phyloP scores from a whole-genome alignment of 2,113 vertebrate genomes.

The Micronycteris hirsuta region DNA sequence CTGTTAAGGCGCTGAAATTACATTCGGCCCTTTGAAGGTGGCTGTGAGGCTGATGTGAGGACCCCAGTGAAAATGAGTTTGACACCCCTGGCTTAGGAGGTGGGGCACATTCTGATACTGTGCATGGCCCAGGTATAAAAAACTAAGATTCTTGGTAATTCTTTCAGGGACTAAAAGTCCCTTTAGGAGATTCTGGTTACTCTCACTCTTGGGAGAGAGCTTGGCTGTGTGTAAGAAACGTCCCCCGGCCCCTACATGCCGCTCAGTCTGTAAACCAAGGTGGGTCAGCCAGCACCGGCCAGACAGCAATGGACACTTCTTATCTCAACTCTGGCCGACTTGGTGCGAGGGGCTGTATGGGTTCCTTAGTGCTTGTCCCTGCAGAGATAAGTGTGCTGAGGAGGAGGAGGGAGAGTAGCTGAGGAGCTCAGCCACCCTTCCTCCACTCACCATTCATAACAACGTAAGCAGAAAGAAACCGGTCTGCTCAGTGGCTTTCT shows the following conservation, averaged over 20 bases:
- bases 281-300: neutral
- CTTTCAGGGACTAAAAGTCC: neutral
- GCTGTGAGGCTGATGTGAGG: no score
- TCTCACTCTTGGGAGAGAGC: neutral
- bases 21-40: no score
- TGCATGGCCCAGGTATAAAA: neutral
- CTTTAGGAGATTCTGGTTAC: neutral
- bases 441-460: neutral
- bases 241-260: no score
- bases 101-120: neutral
- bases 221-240: neutral
- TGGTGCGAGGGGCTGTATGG: neutral
- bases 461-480: neutral
- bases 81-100: neutral
- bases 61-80: no score
- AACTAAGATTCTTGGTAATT: neutral
- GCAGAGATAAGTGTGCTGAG: neutral
- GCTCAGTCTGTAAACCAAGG: neutral
- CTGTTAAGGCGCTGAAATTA: no score
- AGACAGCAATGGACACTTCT: neutral
- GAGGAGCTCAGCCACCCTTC: neutral
- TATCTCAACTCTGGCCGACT: neutral
- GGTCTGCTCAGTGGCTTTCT: neutral
- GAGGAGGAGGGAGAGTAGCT: neutral
- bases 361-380: neutral